These are phyloP conservation scores for Drosophila chauvacae DNA, from an alignment of 1,140 invertebrate genomes.

Conservation along the genomic window DNA sequence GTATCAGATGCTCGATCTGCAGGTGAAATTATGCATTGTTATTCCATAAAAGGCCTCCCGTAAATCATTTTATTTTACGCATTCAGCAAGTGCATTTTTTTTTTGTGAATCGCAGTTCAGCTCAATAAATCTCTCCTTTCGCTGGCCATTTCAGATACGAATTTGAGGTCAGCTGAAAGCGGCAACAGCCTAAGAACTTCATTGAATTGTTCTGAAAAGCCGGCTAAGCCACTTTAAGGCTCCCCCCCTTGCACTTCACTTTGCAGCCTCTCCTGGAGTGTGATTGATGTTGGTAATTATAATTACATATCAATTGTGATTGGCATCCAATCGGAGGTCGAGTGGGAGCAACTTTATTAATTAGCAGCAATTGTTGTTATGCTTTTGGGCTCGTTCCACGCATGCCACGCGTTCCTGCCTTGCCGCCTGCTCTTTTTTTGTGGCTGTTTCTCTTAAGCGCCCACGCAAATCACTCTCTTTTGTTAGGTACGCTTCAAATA, in stretches of 20 bases:
- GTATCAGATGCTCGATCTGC: not conserved
- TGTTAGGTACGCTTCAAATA: constrained; percentile 8
- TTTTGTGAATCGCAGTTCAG: not conserved
- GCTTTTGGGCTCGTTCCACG: constrained; percentile 26
- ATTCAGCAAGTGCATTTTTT: constrained; percentile 16
- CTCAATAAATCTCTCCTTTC: constrained; percentile 30
- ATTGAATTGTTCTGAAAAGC: constrained; percentile 32
- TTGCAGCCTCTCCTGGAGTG: constrained; percentile 3
- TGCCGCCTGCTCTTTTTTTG: not conserved
- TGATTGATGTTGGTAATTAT: constrained; percentile 37
- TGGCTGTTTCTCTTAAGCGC: constrained; percentile 1
- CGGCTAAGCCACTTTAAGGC: constrained; percentile 27
- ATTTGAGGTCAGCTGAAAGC: constrained; percentile 25
- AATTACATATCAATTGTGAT: constrained; percentile 43
- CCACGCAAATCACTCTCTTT: constrained; percentile 2
- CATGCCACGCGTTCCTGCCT: constrained; percentile 38
- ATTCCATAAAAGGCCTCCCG: constrained; percentile 1
- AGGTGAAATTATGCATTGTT: constrained; percentile 20
- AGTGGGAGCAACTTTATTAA: constrained; percentile 39
- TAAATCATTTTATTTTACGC: constrained; percentile 12
- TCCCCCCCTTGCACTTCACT: not conserved
- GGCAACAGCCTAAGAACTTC: not conserved
- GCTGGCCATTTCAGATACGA: constrained; percentile 5
- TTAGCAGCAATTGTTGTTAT: constrained; percentile 54
- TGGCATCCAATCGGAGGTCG: constrained; percentile 26